These are phyloP conservation scores for Drosophila pseudoananassae DNA, from an alignment of 1,140 invertebrate species.

Conservation along the genomic window DNA sequence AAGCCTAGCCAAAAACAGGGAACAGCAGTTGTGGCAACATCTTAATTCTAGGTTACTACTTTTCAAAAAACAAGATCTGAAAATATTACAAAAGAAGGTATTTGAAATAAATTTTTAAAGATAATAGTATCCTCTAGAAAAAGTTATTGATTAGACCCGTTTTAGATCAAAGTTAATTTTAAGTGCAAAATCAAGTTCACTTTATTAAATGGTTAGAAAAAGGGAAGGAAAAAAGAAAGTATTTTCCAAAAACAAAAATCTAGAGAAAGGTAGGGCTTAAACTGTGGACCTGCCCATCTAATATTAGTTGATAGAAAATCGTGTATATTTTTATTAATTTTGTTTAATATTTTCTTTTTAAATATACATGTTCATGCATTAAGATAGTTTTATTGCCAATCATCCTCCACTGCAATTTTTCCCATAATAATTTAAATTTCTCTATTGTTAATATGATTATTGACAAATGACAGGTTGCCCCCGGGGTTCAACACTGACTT, in stretches of 20 bases:
- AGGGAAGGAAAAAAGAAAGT: slow-evolving; percentile 25
- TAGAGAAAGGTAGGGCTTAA: slow-evolving; percentile 2
- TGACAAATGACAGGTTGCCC: slow-evolving; percentile 28
- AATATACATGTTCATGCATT: no score
- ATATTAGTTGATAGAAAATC: not conserved
- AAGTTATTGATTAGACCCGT: not conserved
- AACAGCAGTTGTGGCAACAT: slow-evolving; percentile 46
- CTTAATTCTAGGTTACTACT: slow-evolving; percentile 7
- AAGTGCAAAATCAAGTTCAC: slow-evolving; percentile 20
- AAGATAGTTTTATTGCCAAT: no score
- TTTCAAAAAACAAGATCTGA: slow-evolving; percentile 55
- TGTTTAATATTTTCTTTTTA: no score
- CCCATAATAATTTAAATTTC: slow-evolving; percentile 45
- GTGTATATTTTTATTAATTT: no score
- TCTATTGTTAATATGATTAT: slow-evolving; percentile 36
- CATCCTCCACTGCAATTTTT: not conserved
- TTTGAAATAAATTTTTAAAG: no score
- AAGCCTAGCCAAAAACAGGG: slow-evolving; percentile 43
- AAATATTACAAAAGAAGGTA: slow-evolving; percentile 18
- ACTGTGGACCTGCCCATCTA: not conserved
- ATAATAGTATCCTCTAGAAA: not conserved
- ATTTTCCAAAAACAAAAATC: not conserved
- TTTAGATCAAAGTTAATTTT: slow-evolving; percentile 22
- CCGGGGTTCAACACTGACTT: not conserved
- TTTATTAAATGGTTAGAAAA: slow-evolving; percentile 6